These are phyloP conservation scores for Gymnocypris eckloni DNA, from an alignment of 2,797 vertebrate genomes.

Conservation along the genomic window DNA sequence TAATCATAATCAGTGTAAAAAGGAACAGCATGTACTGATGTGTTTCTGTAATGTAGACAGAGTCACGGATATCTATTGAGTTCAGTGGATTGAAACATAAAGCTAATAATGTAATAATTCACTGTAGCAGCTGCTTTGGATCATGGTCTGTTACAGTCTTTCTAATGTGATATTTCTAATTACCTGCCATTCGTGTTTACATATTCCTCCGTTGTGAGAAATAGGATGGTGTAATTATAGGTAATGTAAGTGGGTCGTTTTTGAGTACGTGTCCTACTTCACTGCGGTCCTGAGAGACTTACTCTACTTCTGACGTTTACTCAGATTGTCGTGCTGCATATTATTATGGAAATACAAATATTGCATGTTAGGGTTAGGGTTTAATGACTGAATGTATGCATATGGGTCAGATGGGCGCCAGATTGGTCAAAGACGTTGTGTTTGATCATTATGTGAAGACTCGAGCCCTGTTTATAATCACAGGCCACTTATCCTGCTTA, in stretches of 20 bases:
- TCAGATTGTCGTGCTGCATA: not conserved
- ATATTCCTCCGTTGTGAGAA: constrained; percentile 18
- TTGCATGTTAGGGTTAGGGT: not conserved
- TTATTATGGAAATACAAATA: not conserved
- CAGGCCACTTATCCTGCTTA: not conserved
- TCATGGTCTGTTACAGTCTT: not conserved
- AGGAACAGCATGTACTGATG: not conserved
- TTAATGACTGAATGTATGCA: not conserved
- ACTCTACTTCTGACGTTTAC: constrained; percentile 66
- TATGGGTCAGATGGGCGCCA: not conserved
- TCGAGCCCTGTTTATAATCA: not conserved
- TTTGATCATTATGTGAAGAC: not conserved
- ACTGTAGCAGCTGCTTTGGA: no score
- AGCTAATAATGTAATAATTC: not conserved
- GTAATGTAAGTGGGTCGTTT: constrained; percentile 56
- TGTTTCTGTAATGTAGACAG: not conserved
- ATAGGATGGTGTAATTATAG: constrained; percentile 31
- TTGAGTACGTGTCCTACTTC: constrained; percentile 69
- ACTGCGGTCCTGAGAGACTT: constrained; percentile 68
- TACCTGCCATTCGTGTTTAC: not conserved
- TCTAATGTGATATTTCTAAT: not conserved
- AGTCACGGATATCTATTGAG: not conserved
- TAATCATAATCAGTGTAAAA: not conserved
- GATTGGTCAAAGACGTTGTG: not conserved
- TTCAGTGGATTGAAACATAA: not conserved